Base-by-base conservation (phyloP, 1,140 invertebrate genomes). In the Acromyrmex heyeri region DNA sequence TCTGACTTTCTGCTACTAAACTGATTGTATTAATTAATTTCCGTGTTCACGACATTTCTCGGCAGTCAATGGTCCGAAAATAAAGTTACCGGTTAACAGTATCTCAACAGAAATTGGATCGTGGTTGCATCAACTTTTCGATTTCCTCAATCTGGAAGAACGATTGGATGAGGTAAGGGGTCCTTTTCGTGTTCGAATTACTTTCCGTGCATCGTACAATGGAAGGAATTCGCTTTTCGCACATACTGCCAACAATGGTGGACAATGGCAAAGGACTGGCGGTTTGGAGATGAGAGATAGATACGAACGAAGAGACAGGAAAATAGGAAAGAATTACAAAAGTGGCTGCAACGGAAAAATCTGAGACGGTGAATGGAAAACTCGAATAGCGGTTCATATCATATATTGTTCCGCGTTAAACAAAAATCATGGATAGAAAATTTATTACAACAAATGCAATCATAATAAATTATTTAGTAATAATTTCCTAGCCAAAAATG, bases 151-250 rank as follows among this genome's bases (percentile, higher is more conserved):
- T 83, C 83, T 87, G 87, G 75, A 88, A 82, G 77, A 90, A 81
- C 38, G 88, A 90, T 90, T 88, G 87, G 64, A 53, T 50, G 50
- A 53, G 12, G 82, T 59, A 75, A 65, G 50, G 48, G 48, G 61
- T 34, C 77, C 72, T 62, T 83, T 61, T 65, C 89, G 86, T 86
- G 89, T 87, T 87, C 89, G 85, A 90, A 90, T 90, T 90, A 90
- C 86, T 85, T 59, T 61, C 73, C 62, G 86, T 79, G 75, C 81
- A 89, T 90, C 75, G 27, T 44, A 90, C 89, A 90, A 90, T 90
- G 76, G 89, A 30, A 79, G 69, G 89, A 90, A 90, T 90, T 87
- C 89, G 86, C 85, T 90, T 85, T 85, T 81, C 88, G 21, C 79
- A 65, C 67, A 48, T 65, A 87, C 69, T 62, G 50, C 75, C 88